These are phyloP conservation scores for Discoglossus pictus DNA, from an alignment of 2,797 vertebrate species.

Conservation along the genomic window DNA sequence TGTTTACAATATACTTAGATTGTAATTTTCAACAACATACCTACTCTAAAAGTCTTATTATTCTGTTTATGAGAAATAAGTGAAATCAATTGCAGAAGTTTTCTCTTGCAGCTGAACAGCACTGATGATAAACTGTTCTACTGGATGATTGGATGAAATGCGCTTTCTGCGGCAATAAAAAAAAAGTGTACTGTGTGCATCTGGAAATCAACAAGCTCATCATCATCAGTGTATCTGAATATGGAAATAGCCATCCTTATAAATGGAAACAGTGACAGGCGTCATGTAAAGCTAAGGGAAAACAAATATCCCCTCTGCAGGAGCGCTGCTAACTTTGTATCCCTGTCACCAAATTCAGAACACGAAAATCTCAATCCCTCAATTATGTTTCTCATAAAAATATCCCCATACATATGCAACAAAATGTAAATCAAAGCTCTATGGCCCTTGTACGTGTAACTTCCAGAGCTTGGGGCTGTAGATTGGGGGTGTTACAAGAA, in stretches of 20 bases:
- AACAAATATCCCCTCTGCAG: conserved; percentile 35
- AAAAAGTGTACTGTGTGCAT: conserved; percentile 19
- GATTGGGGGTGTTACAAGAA: no score
- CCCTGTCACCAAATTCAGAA: conserved; percentile 42
- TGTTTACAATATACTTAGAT: conserved; percentile 1
- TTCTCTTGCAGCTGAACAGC: conserved; percentile 8
- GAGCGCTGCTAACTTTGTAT: conserved; percentile 48
- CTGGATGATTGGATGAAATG: conserved; percentile 24
- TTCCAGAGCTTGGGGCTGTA: conserved; percentile 9
- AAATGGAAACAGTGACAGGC: conserved; percentile 43
- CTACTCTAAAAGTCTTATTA: conserved; percentile 1
- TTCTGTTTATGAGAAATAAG: conserved; percentile 28
- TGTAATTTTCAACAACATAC: not conserved
- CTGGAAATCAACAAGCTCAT: conserved; percentile 40
- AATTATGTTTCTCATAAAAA: conserved; percentile 43
- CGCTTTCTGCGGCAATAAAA: conserved; percentile 33
- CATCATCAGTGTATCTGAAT: conserved; percentile 34
- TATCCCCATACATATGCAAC: conserved; percentile 44
- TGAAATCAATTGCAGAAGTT: conserved; percentile 9
- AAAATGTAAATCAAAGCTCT: conserved; percentile 35
- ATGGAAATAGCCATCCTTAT: conserved; percentile 43
- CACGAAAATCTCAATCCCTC: conserved; percentile 25
- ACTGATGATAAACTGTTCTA: conserved; percentile 31
- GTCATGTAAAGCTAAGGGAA: conserved; percentile 32
- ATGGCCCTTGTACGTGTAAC: not conserved